These are phyloP conservation scores for Chaitophorus viminalis DNA, from an alignment of 2,888 invertebrate species.

Conservation along the genomic window DNA sequence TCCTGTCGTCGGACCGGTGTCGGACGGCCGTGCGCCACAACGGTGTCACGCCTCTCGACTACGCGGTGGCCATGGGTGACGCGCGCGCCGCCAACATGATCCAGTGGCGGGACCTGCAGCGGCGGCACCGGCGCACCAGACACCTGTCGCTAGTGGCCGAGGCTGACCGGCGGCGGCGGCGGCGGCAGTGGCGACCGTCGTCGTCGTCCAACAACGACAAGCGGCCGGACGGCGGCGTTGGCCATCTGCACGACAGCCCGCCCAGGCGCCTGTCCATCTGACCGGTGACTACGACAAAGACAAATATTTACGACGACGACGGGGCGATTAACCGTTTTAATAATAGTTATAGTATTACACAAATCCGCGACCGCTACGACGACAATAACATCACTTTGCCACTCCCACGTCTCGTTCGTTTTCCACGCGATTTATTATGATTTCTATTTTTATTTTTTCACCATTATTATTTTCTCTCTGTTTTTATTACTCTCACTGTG, in stretches of 20 bases:
- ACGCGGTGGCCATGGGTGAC: slow-evolving; percentile 32
- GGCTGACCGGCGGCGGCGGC: too few relatives aligned
- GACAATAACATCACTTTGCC: too few relatives aligned
- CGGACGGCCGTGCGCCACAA: neutral
- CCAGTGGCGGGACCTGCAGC: neutral
- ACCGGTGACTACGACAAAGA: neutral
- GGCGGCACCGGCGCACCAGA: neutral
- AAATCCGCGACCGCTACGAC: too few relatives aligned
- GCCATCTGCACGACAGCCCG: neutral
- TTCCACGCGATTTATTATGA: too few relatives aligned
- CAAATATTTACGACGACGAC: too few relatives aligned
- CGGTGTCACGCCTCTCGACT: slow-evolving; percentile 26
- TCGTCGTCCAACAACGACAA: neutral
- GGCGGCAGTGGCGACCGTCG: too few relatives aligned
- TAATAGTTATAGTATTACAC: too few relatives aligned
- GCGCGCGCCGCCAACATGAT: slow-evolving; percentile 34
- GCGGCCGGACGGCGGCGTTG: neutral
- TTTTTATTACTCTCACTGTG: too few relatives aligned
- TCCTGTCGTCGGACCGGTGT: slow-evolving; percentile 37
- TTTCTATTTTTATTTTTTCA: too few relatives aligned
- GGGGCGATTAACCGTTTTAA: too few relatives aligned
- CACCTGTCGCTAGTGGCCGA: neutral
- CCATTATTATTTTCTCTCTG: too few relatives aligned
- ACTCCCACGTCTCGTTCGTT: too few relatives aligned
- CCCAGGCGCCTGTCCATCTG: neutral